Evolutionary conservation across 2,888 invertebrate genomes (phyloP), one percentile per base, ranked within the genome.

Genomic region (Dicroscelio sp.): DNA sequence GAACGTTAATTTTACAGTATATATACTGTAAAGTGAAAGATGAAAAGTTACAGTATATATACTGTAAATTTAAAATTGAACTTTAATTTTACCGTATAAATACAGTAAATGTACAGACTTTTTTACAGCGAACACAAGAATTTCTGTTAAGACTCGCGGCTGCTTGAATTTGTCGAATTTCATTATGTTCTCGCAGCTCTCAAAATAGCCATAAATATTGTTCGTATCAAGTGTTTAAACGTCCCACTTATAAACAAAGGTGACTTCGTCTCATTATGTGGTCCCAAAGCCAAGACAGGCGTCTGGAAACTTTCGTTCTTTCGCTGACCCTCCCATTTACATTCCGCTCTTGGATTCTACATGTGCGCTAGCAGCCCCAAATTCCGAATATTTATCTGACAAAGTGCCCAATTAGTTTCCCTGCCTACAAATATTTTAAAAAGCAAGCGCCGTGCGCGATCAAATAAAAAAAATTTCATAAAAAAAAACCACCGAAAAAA

Each of bases 341-440:
- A 82, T 83, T 90, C 82, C 79, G 25, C 52, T 69, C 31, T 55
- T 43, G 30, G 48, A 38, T 73, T 27, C 58, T 86, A 88, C 88
- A 90, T 90, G 83, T 88, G 87, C 85, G 71, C 71, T 71, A 60
- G 60, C 55, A 67, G 43, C 60, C 31, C 63, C 78, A 58, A 91
- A 91, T 86, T 83, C 83, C 82, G 79, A 91, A 91, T 91, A 88
- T 91, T 91, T 88, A 91, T 83, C 86, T 88, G 91, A 89, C 88
- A 89, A 91, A 91, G 91, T 91, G 91, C 65, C 91, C 91, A 89
- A 91, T 91, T 91, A 89, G 91, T 91, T 87, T 84, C 84, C 84
- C 69, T 67, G 60, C 55, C 75, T 71, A 65, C 31, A 87, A 87
- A 87, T 86, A 86, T 91, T 87, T 87, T 69, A 89, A 86, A 88